Evolutionary conservation across 2,113 vertebrate species (phyloP).

Genomic region (Amphiprion percula): DNA sequence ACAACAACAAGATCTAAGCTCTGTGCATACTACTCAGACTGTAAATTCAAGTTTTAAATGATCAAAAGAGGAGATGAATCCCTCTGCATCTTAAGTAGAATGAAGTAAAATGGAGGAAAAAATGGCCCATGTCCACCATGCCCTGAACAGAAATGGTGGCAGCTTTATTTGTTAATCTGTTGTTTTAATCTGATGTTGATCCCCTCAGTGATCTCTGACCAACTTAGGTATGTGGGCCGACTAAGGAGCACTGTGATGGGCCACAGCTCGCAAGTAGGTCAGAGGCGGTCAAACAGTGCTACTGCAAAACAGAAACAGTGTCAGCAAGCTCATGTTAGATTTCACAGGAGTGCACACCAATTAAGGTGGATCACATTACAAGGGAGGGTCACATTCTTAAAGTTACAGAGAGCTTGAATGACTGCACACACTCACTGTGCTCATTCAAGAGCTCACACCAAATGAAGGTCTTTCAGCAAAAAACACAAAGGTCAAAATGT

Average conservation of each 20-base stretch:
- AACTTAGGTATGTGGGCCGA: slow-evolving; percentile 54
- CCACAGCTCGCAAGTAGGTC: slow-evolving; percentile 64
- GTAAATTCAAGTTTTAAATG: neutral
- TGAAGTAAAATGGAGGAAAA: neutral
- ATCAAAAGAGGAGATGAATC: neutral
- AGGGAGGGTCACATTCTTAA: slow-evolving; percentile 53
- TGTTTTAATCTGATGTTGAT: slow-evolving; percentile 58
- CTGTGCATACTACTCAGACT: neutral
- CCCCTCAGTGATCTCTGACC: slow-evolving; percentile 69
- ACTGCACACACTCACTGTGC: too few species aligned
- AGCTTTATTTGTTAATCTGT: slow-evolving; percentile 49
- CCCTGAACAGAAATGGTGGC: neutral
- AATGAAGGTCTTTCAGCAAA: too few species aligned
- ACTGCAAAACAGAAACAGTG: slow-evolving; percentile 74
- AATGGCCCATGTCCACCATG: neutral
- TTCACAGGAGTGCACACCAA: slow-evolving; percentile 72
- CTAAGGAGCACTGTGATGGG: slow-evolving; percentile 58
- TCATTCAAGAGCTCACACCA: too few species aligned
- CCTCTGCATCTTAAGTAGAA: neutral
- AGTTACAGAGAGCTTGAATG: slow-evolving; percentile 12
- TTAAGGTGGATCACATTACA: slow-evolving; percentile 74
- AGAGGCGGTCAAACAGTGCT: slow-evolving; percentile 68
- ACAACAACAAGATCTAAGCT: neutral
- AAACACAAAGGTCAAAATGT: too few species aligned
- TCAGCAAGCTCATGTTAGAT: slow-evolving; percentile 74